phyloP scores from a whole-genome alignment of 2,888 invertebrate genomes.

The Harpalus rufipes region DNA sequence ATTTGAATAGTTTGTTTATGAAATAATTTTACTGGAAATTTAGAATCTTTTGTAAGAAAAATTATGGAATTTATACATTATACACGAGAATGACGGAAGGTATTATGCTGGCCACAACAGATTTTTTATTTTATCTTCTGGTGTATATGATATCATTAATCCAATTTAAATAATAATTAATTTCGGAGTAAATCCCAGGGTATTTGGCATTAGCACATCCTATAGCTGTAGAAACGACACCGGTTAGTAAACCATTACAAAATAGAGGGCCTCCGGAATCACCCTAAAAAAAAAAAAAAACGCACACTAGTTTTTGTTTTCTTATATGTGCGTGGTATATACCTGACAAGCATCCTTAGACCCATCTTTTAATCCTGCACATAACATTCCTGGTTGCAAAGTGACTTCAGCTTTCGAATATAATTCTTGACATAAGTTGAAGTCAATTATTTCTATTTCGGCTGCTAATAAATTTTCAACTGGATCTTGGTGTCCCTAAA shows the following conservation, averaged over 20 bases:
- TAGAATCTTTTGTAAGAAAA: no score
- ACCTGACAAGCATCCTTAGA: conserved; percentile 71
- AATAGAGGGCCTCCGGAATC: conserved; percentile 71
- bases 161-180: conserved; percentile 44
- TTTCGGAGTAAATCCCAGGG: conserved; percentile 59
- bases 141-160: conserved; percentile 46
- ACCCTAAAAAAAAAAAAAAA: conserved; percentile 68
- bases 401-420: conserved; percentile 67
- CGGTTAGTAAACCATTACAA: conserved; percentile 53
- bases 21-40: no score
- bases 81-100: no score
- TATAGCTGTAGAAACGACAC: conserved; percentile 56
- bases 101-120: no score
- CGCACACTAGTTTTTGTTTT: not conserved
- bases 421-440: conserved; percentile 68
- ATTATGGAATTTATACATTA: no score
- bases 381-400: conserved; percentile 69
- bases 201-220: conserved; percentile 56
- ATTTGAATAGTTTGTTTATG: no score
- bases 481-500: conserved; percentile 68
- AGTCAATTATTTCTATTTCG: conserved; percentile 69
- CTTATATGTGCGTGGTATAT: conserved; percentile 10
- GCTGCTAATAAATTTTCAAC: conserved; percentile 69
- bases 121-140: no score
- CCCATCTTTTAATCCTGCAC: conserved; percentile 70